Evolutionary conservation across 1,140 invertebrate species (phyloP), one percentile per base, ranked within the genome.

Genomic region (Drosophila cardini): DNA sequence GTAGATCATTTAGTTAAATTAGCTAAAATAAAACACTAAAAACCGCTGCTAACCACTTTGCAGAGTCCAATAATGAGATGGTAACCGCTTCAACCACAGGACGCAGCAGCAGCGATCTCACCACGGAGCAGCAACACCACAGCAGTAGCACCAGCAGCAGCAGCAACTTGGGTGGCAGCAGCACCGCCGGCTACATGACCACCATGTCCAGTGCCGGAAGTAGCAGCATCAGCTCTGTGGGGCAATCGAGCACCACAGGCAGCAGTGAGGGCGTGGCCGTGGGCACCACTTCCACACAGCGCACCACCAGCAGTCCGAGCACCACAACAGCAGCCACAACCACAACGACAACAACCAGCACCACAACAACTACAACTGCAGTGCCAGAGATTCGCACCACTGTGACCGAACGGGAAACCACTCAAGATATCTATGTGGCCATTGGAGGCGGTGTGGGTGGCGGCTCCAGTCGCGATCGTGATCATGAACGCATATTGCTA

Each of bases 21-120:
- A 56, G 15, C 34, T 13, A n/a, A 58, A 62, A 15, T 56, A 15
- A 34, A 57, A 81, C 58, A 81, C 78, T 76, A 78, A 76, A 87
- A 87, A 67, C 65, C 36, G 70, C 63, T 85, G 81, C 69, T 64
- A 63, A 64, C 55, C 70, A 73, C 67, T 87, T 26, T 87, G 53
- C 84, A 87, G 84, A 87, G 74, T 70, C 84, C 69, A 87, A 84
- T 69, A 87, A 89, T 40, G 84, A 87, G 61, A 56, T 89, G 85
- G 84, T 80, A 32, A 89, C 84, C 34, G 71, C 78, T 21, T 84
- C 84, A 9, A 91, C 90, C 3, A 91, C 90, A 4, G 90, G 90
- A 45, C 90, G 86, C 4, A 26, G 21, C 77, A 89, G 86, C 77
- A 89, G 73, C 52, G 84, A 89, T 55, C 21, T 84, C 43, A 79